Conservation (phyloP, 2,113 vertebrate genomes). For the Hassar affinis region DNA sequence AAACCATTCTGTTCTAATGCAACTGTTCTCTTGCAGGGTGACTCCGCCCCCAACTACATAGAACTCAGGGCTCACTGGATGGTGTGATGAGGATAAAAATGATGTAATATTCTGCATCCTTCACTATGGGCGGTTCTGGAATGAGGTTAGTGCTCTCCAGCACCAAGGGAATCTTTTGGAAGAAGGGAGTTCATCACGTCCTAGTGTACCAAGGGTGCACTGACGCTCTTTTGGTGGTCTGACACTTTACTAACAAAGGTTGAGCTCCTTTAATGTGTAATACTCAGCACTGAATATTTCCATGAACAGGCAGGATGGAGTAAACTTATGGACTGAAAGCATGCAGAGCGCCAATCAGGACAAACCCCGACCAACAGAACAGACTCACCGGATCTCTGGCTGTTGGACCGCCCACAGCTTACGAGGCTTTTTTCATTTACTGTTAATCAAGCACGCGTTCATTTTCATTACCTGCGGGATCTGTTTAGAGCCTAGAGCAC, state of each 20-base stretch:
- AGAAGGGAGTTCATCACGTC: not conserved
- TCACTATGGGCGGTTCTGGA: not conserved
- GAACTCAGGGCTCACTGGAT: not conserved
- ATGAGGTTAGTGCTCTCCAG: not conserved
- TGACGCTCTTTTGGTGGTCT: not conserved
- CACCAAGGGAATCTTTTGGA: not conserved
- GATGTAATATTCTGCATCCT: not conserved
- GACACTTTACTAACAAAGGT: not conserved
- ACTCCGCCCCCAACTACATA: not conserved
- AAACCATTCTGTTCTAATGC: not conserved
- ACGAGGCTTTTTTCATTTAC: not conserved
- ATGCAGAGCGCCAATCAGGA: not conserved
- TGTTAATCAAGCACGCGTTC: not conserved
- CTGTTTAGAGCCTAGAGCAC: conserved; percentile 93
- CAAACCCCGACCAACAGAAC: not conserved
- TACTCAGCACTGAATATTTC: not conserved
- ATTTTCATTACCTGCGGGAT: conserved; percentile 79
- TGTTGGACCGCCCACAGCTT: not conserved
- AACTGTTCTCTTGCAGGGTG: too few relatives aligned
- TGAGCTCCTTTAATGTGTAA: not conserved
- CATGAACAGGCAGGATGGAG: not conserved
- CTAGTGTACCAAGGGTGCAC: too few relatives aligned
- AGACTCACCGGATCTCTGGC: not conserved
- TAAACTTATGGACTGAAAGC: not conserved
- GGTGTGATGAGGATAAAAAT: not conserved